Percentiles rank a stretch among this genome's conserved stretches.
phyloP scores from a whole-genome alignment of 2,113 vertebrate species.

The Dasyprocta punctata region DNA sequence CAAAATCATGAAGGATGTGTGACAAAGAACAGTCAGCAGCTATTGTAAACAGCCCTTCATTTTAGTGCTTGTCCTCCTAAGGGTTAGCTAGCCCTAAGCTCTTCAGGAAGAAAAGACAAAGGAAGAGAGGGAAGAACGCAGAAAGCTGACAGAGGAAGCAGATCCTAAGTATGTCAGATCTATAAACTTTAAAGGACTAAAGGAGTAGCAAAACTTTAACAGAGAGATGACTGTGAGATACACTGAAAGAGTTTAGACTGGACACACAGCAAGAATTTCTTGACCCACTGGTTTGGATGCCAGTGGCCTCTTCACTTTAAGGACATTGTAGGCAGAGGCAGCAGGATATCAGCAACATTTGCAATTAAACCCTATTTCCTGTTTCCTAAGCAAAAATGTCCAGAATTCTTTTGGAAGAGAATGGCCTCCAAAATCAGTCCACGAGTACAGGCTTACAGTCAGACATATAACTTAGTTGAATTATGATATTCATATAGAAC shows the following conservation, averaged over 20 bases:
- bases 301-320: background rate
- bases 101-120: background rate
- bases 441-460: background rate
- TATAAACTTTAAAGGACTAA: background rate
- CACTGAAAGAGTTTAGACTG: accelerated
- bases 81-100: background rate
- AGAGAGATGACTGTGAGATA: background rate
- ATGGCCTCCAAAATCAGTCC: background rate
- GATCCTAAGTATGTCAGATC: background rate
- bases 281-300: background rate
- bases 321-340: too few relatives aligned
- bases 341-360: background rate
- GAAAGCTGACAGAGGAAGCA: background rate
- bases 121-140: background rate
- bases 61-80: background rate
- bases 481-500: background rate
- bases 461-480: background rate
- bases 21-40: background rate
- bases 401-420: background rate
- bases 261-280: background rate
- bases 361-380: background rate
- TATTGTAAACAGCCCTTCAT: background rate
- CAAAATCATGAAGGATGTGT: background rate
- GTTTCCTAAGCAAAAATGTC: background rate
- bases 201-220: background rate